Base-by-base conservation (phyloP, 2,113 vertebrate species). In the Arenaria interpres region DNA sequence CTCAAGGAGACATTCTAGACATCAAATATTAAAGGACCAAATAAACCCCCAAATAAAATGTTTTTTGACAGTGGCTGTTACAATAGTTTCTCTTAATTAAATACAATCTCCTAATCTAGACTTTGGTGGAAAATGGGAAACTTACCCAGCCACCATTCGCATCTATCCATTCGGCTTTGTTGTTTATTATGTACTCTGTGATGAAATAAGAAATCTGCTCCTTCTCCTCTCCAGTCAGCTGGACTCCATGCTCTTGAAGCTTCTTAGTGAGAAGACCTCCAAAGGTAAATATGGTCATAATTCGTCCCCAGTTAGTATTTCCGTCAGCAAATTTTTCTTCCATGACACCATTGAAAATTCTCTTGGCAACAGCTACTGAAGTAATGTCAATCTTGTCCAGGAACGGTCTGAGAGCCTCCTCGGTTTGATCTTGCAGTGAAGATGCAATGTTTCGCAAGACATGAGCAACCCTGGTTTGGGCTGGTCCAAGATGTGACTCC, bases 71-170 rank as follows among this genome's bases (percentile, higher is more conserved):
- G 25, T 54, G 35, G 45, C 74, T 79, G 14, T 30, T 73, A 59
- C 17, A 62, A 18, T 23, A 81, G 35, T 57, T 91, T 46, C 16
- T 41, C 19, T 66, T 82, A 86, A 69, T 66, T n/a, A 87, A 84
- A 57, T 33, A 46, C 71, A 80, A 66, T 54, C 14, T 88, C 30
- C 54, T 64, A 67, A 59, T 77, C 23, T 63, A 13, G 35, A 23
- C 13, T 76, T 74, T 8, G 22, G 43, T 89, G 45, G 14, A 60
- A 90, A 94, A 81, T 25, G 13, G 83, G 64, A 88, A 37, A 96
- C 98, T 76, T 96, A 98, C 98, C 98, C 98, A 98, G 95, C 98
- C 98, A 89, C 98, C 98, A 0, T 98, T 98, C 0, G 96, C 97
- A 68, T 81, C 92, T 78, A 98, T 98, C 98, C 98, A 98, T 10